Evolutionary conservation across 92 coral and sea anemone genomes (phyloP).

Genomic region (Palythoa grandiflora): DNA sequence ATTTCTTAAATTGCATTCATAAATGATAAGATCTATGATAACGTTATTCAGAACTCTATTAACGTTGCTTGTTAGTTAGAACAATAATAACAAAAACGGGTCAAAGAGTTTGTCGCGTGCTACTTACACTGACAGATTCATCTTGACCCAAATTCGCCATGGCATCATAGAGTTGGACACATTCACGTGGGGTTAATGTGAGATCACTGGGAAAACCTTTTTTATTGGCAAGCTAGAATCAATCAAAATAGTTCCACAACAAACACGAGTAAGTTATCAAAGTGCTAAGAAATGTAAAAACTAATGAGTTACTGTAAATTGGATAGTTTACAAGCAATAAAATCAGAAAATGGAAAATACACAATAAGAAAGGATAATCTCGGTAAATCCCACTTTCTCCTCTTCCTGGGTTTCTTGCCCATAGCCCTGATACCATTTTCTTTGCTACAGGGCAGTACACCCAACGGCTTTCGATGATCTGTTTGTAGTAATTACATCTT

Average conservation of each 20-base stretch:
- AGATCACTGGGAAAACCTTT: constrained; percentile 79
- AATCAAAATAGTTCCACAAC: neutral
- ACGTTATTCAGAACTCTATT: too few species aligned
- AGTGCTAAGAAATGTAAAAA: too few species aligned
- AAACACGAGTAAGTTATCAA: neutral
- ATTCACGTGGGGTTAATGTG: constrained; percentile 73
- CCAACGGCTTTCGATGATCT: too few species aligned
- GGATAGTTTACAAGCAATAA: neutral
- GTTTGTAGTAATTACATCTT: too few species aligned
- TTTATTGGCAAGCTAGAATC: constrained; percentile 51
- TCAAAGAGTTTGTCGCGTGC: neutral
- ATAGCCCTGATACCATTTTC: too few species aligned
- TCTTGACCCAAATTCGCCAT: constrained; percentile 56
- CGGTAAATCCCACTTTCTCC: too few species aligned
- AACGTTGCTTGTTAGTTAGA: neutral
- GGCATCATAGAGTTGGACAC: constrained; percentile 67
- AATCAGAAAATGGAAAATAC: neutral
- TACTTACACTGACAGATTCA: constrained; percentile 61
- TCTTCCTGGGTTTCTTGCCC: too few species aligned
- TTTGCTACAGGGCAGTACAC: too few species aligned
- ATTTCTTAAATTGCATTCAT: too few species aligned
- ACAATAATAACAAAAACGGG: neutral
- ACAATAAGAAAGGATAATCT: neutral
- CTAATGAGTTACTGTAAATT: neutral
- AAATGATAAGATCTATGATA: too few species aligned